Base-by-base conservation (phyloP, 2,113 vertebrate genomes). In the Suricata suricatta region DNA sequence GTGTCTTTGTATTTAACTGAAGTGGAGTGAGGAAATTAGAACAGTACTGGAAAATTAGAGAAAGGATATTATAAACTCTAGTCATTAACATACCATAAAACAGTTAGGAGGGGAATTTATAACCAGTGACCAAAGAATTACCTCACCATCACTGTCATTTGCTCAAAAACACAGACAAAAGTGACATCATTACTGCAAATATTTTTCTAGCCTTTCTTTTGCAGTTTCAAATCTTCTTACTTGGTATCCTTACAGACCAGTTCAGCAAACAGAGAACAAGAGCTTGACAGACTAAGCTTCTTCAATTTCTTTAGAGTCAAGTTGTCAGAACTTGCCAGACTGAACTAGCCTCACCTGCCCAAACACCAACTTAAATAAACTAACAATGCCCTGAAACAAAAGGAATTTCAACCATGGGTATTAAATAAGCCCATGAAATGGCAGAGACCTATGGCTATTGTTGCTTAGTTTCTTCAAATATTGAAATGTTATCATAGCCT, bases 71-170 rank as follows among this genome's bases (percentile, higher is more conserved):
- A 94, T 97, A 98, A 98, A 98, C 97, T 96, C 90, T 97, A 97
- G 96, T 98, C 97, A 98, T 95, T 98, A 95, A 95, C 98, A 97
- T 94, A 96, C 96, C 93, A 68, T 97, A 96, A 98, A 98, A 98
- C 98, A 97, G 96, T 95, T 77, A 98, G 97, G 96, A 98, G 98
- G 96, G 95, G 86, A 83, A 97, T 98, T 98, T 98, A 97, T 96
- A 98, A 97, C 95, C 88, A 98, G 97, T 90, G 98, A 86, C 93
- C 97, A 98, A 98, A 97, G 93, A 98, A 97, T 99, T 98, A 98
- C 96, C 97, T 98, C 97, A 97, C 97, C 95, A 92, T 86, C 31
- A 38, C 86, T 97, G 98, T 97, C 52, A 95, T 98, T 98, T 97
- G 96, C 87, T 98, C 96, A 98, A 93, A 91, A 97, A 93, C 85